A percentile compares a stretch with the other conserved stretches of the same genome.
Conservation (phyloP, 1,140 invertebrate species). For the Ceratoteleas bidentatus region DNA sequence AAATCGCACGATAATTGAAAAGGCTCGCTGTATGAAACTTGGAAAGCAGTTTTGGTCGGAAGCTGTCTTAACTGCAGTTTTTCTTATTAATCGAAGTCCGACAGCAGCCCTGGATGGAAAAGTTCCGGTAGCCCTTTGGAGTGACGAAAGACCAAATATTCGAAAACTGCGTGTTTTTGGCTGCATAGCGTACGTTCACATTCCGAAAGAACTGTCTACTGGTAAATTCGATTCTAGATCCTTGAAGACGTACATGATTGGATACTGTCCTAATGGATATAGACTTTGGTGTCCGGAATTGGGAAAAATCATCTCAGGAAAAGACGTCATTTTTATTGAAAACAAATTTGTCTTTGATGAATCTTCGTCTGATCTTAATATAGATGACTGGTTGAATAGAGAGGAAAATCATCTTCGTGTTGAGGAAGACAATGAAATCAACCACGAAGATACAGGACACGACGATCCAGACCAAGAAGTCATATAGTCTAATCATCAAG, state of each 20-base stretch:
- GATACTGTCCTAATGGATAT: conserved; percentile 58
- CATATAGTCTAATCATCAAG: too few species aligned
- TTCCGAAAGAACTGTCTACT: conserved; percentile 25
- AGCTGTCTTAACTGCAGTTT: conserved; percentile 12
- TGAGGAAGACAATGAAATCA: too few species aligned
- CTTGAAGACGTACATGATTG: conserved; percentile 32
- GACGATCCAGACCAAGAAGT: too few species aligned
- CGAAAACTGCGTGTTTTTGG: conserved; percentile 48
- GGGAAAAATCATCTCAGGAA: conserved; percentile 52
- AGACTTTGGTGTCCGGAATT: conserved; percentile 57
- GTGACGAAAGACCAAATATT: conserved; percentile 28
- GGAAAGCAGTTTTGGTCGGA: neutral
- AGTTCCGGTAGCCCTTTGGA: conserved; percentile 19
- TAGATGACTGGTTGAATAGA: too few species aligned
- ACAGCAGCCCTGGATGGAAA: conserved; percentile 27
- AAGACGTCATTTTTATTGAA: conserved; percentile 56
- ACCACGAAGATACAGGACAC: too few species aligned
- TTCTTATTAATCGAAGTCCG: conserved; percentile 29
- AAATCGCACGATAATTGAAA: conserved; percentile 1
- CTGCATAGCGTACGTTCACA: conserved; percentile 22
- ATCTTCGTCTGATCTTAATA: too few species aligned
- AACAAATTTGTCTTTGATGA: conserved; percentile 18
- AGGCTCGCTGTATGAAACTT: conserved; percentile 10
- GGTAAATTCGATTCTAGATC: conserved; percentile 52
- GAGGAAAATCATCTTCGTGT: too few species aligned